Percentiles rank a stretch among this genome's conserved stretches.
phyloP scores from a whole-genome alignment of 2,113 vertebrate genomes.

The Indicator maculatus region DNA sequence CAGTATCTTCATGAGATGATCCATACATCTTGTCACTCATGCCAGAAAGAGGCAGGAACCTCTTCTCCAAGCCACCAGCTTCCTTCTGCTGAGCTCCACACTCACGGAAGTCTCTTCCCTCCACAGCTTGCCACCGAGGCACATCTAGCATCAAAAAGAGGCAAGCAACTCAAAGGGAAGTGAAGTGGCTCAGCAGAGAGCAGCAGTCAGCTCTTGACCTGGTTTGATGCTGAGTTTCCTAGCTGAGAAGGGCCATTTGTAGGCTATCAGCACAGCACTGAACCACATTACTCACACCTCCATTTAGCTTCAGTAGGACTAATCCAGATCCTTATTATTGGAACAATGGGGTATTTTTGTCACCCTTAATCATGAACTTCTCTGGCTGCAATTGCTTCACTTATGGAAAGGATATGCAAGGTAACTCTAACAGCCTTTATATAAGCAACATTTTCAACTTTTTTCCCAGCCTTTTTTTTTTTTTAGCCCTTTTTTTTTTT shows the following conservation, averaged over 20 bases:
- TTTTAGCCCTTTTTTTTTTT: not conserved
- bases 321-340: not conserved
- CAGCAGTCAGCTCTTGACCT: conserved; percentile 8
- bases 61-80: not conserved
- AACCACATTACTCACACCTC: not conserved
- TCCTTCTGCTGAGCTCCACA: conserved; percentile 7
- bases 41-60: not conserved
- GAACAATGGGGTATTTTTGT: conserved; percentile 55
- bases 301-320: conserved; percentile 4
- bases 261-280: not conserved
- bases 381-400: not conserved
- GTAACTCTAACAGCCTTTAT: not conserved
- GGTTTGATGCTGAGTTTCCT: not conserved
- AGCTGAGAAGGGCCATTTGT: not conserved
- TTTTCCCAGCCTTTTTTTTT: not conserved
- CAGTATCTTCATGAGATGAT: not conserved
- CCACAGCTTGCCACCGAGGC: not conserved
- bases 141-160: not conserved
- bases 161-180: not conserved
- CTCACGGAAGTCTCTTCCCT: not conserved
- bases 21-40: not conserved
- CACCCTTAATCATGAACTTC: conserved; percentile 51
- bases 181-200: not conserved
- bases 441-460: not conserved
- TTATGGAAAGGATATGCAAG: not conserved